Evolutionary conservation across 1,140 invertebrate genomes (phyloP).

Genomic region (Heliconius nattereri): DNA sequence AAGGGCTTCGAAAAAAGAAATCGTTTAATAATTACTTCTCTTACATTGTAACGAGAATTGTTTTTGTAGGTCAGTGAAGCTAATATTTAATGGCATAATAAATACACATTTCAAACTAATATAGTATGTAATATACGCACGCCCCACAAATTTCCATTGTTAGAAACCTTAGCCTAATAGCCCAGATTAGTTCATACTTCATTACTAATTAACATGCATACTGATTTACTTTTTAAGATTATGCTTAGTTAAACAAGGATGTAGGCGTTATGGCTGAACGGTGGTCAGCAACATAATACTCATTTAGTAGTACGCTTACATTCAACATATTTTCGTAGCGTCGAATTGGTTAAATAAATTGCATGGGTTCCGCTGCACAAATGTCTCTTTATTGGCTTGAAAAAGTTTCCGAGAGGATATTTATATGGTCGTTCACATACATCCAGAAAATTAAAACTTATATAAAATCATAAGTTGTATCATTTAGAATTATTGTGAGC

Average conservation of each 20-base stretch:
- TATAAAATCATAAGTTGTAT: too few species aligned
- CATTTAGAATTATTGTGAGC: too few species aligned
- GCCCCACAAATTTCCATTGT: slow-evolving; percentile 1
- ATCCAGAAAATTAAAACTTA: too few species aligned
- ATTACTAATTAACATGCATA: slow-evolving; percentile 13
- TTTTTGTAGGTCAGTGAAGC: too few species aligned
- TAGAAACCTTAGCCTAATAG: slow-evolving; percentile 22
- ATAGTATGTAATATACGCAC: not conserved
- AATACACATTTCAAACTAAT: not conserved
- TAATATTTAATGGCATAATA: too few species aligned
- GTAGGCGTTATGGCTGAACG: not conserved
- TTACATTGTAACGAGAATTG: too few species aligned
- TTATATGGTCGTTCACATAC: too few species aligned
- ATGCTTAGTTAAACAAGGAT: not conserved
- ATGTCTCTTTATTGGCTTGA: too few species aligned
- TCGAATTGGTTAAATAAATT: not conserved
- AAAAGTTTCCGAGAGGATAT: too few species aligned
- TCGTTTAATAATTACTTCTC: too few species aligned
- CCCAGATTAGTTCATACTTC: slow-evolving; percentile 2
- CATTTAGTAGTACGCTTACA: not conserved
- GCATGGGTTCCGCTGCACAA: not conserved
- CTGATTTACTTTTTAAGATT: not conserved
- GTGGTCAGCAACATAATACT: not conserved
- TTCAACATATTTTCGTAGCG: not conserved
- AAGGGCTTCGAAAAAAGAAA: too few species aligned